Conservation (phyloP, 2,888 invertebrate species). For the Pediacus dermestoides region DNA sequence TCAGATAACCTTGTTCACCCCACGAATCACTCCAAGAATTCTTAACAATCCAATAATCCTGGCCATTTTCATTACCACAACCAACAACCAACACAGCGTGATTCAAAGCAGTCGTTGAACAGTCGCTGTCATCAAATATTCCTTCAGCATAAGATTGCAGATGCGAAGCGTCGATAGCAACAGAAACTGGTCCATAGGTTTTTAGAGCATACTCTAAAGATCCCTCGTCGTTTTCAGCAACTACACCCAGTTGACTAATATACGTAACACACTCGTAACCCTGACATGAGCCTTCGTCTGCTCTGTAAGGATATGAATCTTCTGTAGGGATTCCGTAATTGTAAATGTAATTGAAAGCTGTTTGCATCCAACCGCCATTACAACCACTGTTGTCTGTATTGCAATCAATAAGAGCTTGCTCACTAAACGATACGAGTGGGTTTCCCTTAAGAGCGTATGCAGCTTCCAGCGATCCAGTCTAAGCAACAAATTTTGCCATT, state of each 20-base stretch:
- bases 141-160: slow-evolving; percentile 80
- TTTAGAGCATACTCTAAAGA: slow-evolving; percentile 52
- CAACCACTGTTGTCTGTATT: slow-evolving; percentile 73
- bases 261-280: too few relatives aligned
- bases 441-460: slow-evolving; percentile 3
- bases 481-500: slow-evolving; percentile 2
- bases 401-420: slow-evolving; percentile 82
- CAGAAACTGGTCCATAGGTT: slow-evolving; percentile 75
- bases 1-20: slow-evolving; percentile 34
- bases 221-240: slow-evolving; percentile 16
- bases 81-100: slow-evolving; percentile 79
- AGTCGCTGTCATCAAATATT: slow-evolving; percentile 72
- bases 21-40: slow-evolving; percentile 57
- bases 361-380: slow-evolving; percentile 73
- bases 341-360: slow-evolving; percentile 74
- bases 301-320: slow-evolving; percentile 69
- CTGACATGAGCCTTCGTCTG: slow-evolving; percentile 12
- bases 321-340: slow-evolving; percentile 83
- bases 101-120: slow-evolving; percentile 64
- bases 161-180: slow-evolving; percentile 76
- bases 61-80: slow-evolving; percentile 61
- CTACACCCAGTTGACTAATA: too few relatives aligned
- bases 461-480: slow-evolving; percentile 7
- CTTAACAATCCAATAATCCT: slow-evolving; percentile 64
- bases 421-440: slow-evolving; percentile 53